A percentile compares a stretch with the other conserved stretches of the same genome.
Conservation (phyloP, 2,113 vertebrate species). For the Heterocephalus glaber region DNA sequence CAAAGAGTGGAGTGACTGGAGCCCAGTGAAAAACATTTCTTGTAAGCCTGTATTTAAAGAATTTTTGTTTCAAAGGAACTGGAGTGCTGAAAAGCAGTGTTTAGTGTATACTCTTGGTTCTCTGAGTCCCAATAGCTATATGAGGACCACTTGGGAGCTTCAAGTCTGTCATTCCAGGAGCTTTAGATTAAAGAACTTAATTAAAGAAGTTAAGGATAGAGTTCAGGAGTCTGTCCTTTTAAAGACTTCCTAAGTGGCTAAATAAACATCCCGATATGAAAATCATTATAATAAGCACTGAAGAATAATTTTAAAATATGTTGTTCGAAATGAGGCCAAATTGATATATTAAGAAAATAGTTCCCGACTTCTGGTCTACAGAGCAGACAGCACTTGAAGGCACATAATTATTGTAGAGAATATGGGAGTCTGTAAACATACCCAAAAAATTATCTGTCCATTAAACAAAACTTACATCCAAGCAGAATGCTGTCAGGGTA, state of each 20-base stretch:
- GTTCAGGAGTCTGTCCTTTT: neutral
- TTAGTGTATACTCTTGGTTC: neutral
- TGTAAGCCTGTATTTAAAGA: conserved; percentile 77
- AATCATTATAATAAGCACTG: neutral
- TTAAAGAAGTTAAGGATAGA: neutral
- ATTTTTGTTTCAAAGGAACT: neutral
- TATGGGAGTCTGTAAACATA: neutral
- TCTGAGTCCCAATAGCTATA: neutral
- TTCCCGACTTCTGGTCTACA: neutral
- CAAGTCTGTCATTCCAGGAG: neutral
- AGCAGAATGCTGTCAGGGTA: neutral
- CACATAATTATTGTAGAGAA: neutral
- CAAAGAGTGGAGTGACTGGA: conserved; percentile 87
- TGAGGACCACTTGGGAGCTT: neutral
- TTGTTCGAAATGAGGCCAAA: neutral
- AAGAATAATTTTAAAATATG: neutral
- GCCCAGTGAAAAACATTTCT: conserved; percentile 75
- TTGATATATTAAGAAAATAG: neutral
- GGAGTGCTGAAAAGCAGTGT: neutral
- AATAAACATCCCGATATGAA: neutral
- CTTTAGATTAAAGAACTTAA: neutral
- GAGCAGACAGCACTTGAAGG: neutral
- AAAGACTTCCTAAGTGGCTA: neutral
- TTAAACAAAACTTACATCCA: neutral
- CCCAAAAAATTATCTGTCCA: neutral